These are phyloP conservation scores for Acanthosepion lycidas DNA, from an alignment of 2,888 invertebrate genomes.

Conservation along the genomic window DNA sequence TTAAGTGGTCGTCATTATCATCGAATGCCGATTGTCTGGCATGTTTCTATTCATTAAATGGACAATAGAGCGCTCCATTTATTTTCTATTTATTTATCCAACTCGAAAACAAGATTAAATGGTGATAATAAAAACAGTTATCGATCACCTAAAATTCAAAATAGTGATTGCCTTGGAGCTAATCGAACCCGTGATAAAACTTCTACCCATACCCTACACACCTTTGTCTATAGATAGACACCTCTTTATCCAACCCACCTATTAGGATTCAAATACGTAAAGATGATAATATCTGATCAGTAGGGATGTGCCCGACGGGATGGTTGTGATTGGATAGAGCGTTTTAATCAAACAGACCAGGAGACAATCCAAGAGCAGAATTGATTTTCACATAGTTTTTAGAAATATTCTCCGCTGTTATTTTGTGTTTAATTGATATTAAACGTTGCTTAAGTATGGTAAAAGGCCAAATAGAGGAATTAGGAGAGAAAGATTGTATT, in stretches of 20 bases:
- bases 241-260: not conserved
- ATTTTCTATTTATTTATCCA: not conserved
- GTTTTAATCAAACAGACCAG: no score
- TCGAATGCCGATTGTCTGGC: constrained; percentile 33
- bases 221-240: not conserved
- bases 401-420: no score
- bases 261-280: no score
- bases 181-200: not conserved
- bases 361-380: no score
- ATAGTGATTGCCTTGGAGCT: not conserved
- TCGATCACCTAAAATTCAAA: constrained; percentile 5
- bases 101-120: constrained; percentile 4
- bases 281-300: no score
- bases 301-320: no score
- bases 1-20: not conserved
- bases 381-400: no score
- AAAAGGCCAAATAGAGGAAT: no score
- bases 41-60: not conserved
- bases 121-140: constrained; percentile 16
- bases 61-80: not conserved
- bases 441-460: no score
- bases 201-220: not conserved
- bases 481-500: no score
- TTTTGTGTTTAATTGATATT: no score
- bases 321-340: no score